Conservation (phyloP, 1,140 invertebrate genomes). For the Psix sp. region DNA sequence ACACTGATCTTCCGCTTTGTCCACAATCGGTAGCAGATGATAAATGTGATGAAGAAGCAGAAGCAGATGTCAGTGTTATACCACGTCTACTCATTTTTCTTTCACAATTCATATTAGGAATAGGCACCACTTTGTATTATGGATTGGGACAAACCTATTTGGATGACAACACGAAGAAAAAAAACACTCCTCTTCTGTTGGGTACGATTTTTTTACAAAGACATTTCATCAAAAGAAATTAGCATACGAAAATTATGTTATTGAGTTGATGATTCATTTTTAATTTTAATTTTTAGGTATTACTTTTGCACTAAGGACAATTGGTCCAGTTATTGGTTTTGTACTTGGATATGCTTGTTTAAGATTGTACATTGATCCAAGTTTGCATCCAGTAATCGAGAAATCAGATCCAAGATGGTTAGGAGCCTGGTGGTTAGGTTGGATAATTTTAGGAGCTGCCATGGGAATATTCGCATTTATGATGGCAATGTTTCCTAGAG, state of each 20-base stretch:
- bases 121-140: slow-evolving; percentile 83
- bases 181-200: slow-evolving; percentile 81
- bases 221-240: too few relatives aligned
- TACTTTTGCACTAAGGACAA: slow-evolving; percentile 79
- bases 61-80: slow-evolving; percentile 74
- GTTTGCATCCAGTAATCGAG: slow-evolving; percentile 80
- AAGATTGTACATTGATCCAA: slow-evolving; percentile 81
- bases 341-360: slow-evolving; percentile 78
- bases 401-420: slow-evolving; percentile 82
- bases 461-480: slow-evolving; percentile 80
- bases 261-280: not conserved
- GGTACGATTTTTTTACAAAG: slow-evolving; percentile 67
- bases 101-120: slow-evolving; percentile 83
- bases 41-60: slow-evolving; percentile 73
- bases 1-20: slow-evolving; percentile 63
- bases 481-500: slow-evolving; percentile 80
- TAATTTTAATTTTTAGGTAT: slow-evolving; percentile 75
- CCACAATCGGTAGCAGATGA: slow-evolving; percentile 61
- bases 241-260: too few relatives aligned
- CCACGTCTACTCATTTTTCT: slow-evolving; percentile 82
- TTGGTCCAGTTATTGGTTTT: slow-evolving; percentile 80
- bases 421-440: slow-evolving; percentile 85
- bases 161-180: slow-evolving; percentile 84
- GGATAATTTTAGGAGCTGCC: slow-evolving; percentile 79
- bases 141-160: slow-evolving; percentile 83